Evolutionary conservation across 2,113 vertebrate species (phyloP).

Genomic region (Aspiorhynchus laticeps): DNA sequence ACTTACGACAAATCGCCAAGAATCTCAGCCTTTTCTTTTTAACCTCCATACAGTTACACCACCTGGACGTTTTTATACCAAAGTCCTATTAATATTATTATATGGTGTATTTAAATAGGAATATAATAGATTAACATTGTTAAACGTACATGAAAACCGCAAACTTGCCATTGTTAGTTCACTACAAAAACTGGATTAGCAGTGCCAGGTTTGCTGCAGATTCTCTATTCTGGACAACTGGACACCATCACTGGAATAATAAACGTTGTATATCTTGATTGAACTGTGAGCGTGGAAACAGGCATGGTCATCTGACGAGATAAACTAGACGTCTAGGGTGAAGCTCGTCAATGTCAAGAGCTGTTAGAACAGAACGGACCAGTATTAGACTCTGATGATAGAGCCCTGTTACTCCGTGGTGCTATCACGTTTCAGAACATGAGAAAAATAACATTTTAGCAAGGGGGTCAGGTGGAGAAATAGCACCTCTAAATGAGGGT

Average conservation of each 20-base stretch:
- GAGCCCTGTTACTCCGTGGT: slow-evolving; percentile 75
- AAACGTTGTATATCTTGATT: slow-evolving; percentile 75
- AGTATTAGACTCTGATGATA: slow-evolving; percentile 76
- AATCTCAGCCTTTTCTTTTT: neutral
- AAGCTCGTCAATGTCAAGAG: slow-evolving; percentile 59
- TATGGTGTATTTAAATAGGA: neutral
- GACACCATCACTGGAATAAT: slow-evolving; percentile 33
- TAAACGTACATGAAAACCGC: neutral
- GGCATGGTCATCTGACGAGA: slow-evolving; percentile 51
- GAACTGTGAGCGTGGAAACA: slow-evolving; percentile 68
- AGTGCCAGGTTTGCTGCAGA: neutral
- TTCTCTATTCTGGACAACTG: neutral
- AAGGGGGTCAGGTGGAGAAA: slow-evolving; percentile 82
- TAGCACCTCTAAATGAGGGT: slow-evolving; percentile 81
- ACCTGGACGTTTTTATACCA: neutral
- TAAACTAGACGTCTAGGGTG: slow-evolving; percentile 67
- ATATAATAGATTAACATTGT: neutral
- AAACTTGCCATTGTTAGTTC: neutral
- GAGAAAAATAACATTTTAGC: slow-evolving; percentile 80
- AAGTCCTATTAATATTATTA: neutral
- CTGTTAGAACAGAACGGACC: slow-evolving; percentile 68
- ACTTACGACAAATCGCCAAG: neutral
- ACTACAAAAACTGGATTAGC: neutral
- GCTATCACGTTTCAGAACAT: slow-evolving; percentile 81
- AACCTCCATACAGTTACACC: neutral